phyloP scores from a whole-genome alignment of 2,888 invertebrate genomes.

The Nephrocerus scutellatus region DNA sequence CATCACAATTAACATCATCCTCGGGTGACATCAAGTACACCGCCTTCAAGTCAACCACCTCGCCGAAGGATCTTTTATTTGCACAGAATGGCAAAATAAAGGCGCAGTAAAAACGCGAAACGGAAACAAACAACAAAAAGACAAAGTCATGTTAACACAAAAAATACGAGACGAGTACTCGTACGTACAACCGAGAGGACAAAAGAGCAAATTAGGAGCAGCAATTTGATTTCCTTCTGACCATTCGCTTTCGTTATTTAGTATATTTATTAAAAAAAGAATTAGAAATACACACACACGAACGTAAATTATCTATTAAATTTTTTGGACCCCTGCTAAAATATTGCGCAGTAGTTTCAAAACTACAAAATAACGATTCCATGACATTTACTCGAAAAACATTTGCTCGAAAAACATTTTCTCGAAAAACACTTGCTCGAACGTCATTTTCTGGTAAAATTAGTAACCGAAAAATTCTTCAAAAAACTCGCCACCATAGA shows the following conservation, averaged over 20 bases:
- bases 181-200: slow-evolving; percentile 19
- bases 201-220: slow-evolving; percentile 21
- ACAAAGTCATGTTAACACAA: slow-evolving; percentile 16
- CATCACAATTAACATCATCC: slow-evolving; percentile 26
- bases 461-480: too few relatives aligned
- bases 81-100: slow-evolving; percentile 35
- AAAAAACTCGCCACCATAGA: too few relatives aligned
- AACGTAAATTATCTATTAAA: too few relatives aligned
- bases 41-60: slow-evolving; percentile 9
- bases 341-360: too few relatives aligned
- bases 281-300: slow-evolving; percentile 4
- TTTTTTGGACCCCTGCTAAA: too few relatives aligned
- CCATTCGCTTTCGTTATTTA: too few relatives aligned
- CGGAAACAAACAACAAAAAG: slow-evolving; percentile 7
- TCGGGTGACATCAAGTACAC: slow-evolving; percentile 17
- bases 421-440: too few relatives aligned
- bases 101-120: slow-evolving; percentile 33
- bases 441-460: too few relatives aligned
- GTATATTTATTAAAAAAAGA: slow-evolving; percentile 18
- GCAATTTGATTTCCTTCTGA: slow-evolving; percentile 18
- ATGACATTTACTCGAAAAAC: too few relatives aligned
- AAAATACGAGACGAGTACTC: slow-evolving; percentile 12
- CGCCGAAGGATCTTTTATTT: slow-evolving; percentile 16
- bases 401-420: too few relatives aligned
- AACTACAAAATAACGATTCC: too few relatives aligned